Percentiles rank a stretch among this genome's conserved stretches.
Conservation (phyloP, 2,888 invertebrate species). For the Carabus problematicus region DNA sequence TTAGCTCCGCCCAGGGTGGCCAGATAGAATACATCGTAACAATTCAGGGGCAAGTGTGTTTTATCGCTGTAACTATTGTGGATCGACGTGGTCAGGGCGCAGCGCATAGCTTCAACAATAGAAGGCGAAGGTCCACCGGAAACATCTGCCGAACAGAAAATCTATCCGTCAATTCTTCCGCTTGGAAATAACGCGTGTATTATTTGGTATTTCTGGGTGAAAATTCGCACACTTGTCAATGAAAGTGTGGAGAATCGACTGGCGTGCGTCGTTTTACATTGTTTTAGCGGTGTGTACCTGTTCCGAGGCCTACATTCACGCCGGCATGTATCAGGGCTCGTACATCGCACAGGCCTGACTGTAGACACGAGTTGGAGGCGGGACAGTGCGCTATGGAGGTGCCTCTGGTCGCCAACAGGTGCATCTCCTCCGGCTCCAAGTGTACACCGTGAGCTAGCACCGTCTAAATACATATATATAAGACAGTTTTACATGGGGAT, state of each 20-base stretch:
- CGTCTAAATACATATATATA: constrained; percentile 59
- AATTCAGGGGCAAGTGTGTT: constrained; percentile 66
- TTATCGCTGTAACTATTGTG: constrained; percentile 64
- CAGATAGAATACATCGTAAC: constrained; percentile 80
- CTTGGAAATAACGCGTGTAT: background rate
- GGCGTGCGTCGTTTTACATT: background rate
- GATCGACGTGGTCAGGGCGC: constrained; percentile 76
- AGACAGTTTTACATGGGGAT: background rate
- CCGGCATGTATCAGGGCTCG: constrained; percentile 67
- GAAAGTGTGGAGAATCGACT: background rate
- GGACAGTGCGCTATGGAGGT: constrained; percentile 86
- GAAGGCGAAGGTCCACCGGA: constrained; percentile 81
- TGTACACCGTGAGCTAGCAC: constrained; percentile 87
- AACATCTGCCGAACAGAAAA: constrained; percentile 67
- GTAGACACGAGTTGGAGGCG: constrained; percentile 80
- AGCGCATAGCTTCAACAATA: constrained; percentile 77
- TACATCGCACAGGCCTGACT: constrained; percentile 84
- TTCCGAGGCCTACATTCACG: constrained; percentile 83
- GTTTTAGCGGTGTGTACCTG: constrained; percentile 65
- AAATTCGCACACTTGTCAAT: background rate
- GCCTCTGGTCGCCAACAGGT: constrained; percentile 66
- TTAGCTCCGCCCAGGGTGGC: constrained; percentile 88
- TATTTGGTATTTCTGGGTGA: background rate
- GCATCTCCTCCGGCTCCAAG: constrained; percentile 73
- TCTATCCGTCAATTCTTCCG: background rate